Evolutionary conservation across 2,113 vertebrate genomes (phyloP), one percentile per base, ranked within the genome.

Genomic region (Vulpes vulpes): DNA sequence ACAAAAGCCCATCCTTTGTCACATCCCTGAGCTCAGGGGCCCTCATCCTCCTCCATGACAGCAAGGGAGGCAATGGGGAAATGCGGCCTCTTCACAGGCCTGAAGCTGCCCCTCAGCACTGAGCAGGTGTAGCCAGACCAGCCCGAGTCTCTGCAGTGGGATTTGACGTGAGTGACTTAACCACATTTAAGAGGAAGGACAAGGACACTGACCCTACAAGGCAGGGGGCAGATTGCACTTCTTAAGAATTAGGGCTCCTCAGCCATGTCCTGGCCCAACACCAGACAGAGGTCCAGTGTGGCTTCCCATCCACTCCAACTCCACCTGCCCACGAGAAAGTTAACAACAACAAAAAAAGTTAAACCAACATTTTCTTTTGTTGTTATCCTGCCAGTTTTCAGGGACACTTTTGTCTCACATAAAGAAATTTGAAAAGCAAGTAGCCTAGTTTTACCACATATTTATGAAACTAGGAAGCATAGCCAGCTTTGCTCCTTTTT

Each of bases 381-480:
- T 74, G 62, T 23, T 78, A 59, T 82, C 16, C 89, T 57, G 74
- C n/a, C 11, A 91, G 19, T 65, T 51, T 51, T 76, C 23, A 90
- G 49, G 69, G 62, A 62, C 32, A 55, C 7, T n/a, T 35, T 93
- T 79, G 64, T 62, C 49, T n/a, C 19, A 38, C 22, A 81, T 71
- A 55, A 74, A 91, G 35, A n/a, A 71, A 65, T 59, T 49, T 59
- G 23, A 67, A 55, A 86, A 73, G 55, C 16, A 1, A 81, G 22
- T 49, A 53, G 53, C 64, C 87, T 94, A 30, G 49, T 89, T 64
- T 64, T 73, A 25, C 62, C 71, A 59, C 49, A 62, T 92, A 92
- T 95, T 93, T 94, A 90, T 92, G 73, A 80, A 35, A 27, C 25
- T 86, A 64, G 64, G 79, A 88, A 93, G 96, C 62, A 89, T 53